phyloP scores from a whole-genome alignment of 2,888 invertebrate genomes.

The Hirudinaria manillensis region DNA sequence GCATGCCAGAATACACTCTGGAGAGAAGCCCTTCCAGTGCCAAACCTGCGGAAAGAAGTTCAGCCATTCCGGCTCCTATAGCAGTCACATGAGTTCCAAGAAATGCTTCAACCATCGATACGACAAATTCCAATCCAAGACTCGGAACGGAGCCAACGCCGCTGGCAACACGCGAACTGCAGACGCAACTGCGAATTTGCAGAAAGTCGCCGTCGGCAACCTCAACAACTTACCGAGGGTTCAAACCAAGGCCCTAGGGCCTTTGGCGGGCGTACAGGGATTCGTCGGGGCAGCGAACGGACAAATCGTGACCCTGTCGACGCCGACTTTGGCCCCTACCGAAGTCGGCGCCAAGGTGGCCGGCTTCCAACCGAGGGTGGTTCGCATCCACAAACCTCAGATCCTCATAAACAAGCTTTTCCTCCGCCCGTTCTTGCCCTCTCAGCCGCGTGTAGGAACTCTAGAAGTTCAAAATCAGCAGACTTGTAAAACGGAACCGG shows the following conservation, averaged over 20 bases:
- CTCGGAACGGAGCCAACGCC: too few relatives aligned
- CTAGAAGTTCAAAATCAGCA: too few relatives aligned
- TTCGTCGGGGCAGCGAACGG: not conserved
- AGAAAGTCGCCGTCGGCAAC: not conserved
- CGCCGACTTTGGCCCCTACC: not conserved
- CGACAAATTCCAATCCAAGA: not conserved
- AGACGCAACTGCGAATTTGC: not conserved
- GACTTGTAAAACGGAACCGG: too few relatives aligned
- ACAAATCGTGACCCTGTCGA: conserved; percentile 1
- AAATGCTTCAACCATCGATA: conserved; percentile 24
- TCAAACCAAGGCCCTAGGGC: too few relatives aligned
- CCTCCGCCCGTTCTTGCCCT: not conserved
- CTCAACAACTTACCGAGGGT: not conserved
- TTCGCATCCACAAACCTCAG: not conserved
- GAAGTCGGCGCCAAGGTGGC: not conserved
- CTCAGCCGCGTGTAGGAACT: not conserved
- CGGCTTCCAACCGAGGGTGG: not conserved
- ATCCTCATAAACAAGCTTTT: not conserved
- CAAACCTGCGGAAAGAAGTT: conserved; percentile 96
- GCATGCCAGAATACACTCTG: conserved; percentile 94
- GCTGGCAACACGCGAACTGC: too few relatives aligned
- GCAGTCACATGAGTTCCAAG: conserved; percentile 31
- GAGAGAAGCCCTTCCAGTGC: conserved; percentile 78
- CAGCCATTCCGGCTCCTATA: conserved; percentile 67
- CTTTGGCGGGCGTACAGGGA: not conserved